A percentile compares a stretch with the other conserved stretches of the same genome.
Evolutionary conservation across 2,888 invertebrate genomes (phyloP).

Genomic region (Drosophila sordidula): DNA sequence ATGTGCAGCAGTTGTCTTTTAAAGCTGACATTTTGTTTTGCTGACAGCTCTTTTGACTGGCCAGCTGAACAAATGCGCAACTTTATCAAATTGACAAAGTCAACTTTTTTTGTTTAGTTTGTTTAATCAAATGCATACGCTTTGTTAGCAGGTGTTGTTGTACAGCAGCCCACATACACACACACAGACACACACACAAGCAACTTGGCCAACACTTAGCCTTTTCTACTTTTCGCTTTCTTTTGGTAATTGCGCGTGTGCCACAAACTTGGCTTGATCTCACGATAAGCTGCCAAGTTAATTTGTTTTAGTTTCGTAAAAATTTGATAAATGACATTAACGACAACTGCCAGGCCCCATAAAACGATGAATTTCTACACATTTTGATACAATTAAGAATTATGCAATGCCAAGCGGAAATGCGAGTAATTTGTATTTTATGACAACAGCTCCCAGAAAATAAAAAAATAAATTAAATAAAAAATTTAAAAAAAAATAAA

Average conservation of each 20-base stretch:
- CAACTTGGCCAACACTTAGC: slow-evolving; percentile 10
- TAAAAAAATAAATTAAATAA: slow-evolving; percentile 11
- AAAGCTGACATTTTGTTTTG: slow-evolving; percentile 49
- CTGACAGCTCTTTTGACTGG: slow-evolving; percentile 10
- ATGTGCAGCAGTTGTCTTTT: slow-evolving; percentile 4
- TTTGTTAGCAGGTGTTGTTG: slow-evolving; percentile 12
- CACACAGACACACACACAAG: not conserved
- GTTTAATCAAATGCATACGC: slow-evolving; percentile 27
- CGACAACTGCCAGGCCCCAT: slow-evolving; percentile 55
- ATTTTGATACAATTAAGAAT: slow-evolving; percentile 38
- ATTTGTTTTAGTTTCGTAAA: slow-evolving; percentile 43
- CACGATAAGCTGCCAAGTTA: slow-evolving; percentile 39
- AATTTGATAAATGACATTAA: slow-evolving; percentile 58
- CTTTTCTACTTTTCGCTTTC: slow-evolving; percentile 51
- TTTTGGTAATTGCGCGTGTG: slow-evolving; percentile 35
- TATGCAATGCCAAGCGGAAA: slow-evolving; percentile 58
- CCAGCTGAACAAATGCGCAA: slow-evolving; percentile 14
- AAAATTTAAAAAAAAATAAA: slow-evolving; percentile 8
- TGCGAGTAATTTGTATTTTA: slow-evolving; percentile 51
- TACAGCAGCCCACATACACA: slow-evolving; percentile 4
- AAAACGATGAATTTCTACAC: slow-evolving; percentile 32
- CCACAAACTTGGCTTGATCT: slow-evolving; percentile 19
- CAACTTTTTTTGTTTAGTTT: slow-evolving; percentile 2
- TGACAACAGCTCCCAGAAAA: slow-evolving; percentile 10
- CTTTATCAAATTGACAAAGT: slow-evolving; percentile 26